Evolutionary conservation across 2,113 vertebrate genomes (phyloP).

Genomic region (Sinocyclocheilus grahami): DNA sequence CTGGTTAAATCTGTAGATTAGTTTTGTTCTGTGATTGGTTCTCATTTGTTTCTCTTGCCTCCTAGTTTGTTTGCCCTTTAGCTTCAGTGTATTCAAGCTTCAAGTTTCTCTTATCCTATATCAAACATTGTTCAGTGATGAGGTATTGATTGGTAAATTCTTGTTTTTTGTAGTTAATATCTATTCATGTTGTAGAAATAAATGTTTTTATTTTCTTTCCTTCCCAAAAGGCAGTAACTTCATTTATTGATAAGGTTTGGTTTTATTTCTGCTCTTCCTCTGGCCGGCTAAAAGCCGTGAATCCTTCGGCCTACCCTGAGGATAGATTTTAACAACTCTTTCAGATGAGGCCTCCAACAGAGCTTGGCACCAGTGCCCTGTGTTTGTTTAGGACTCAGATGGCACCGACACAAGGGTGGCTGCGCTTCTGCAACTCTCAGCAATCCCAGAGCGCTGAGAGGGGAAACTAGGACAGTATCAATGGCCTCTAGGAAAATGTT

Average conservation of each 20-base stretch:
- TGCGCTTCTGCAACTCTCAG: conserved; percentile 47
- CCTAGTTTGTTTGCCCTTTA: background rate
- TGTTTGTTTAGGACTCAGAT: conserved; percentile 56
- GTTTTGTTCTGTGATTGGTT: background rate
- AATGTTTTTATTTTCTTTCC: background rate
- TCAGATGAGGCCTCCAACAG: conserved; percentile 50
- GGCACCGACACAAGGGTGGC: conserved; percentile 39
- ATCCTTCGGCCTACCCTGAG: conserved; percentile 58
- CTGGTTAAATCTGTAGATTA: background rate
- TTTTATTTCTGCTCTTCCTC: conserved; percentile 63
- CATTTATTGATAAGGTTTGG: conserved; percentile 71
- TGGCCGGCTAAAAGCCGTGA: conserved; percentile 42
- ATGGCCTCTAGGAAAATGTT: conserved; percentile 40
- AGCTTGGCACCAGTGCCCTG: conserved; percentile 52
- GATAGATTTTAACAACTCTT: conserved; percentile 63
- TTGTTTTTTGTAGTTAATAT: background rate
- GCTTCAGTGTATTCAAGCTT: background rate
- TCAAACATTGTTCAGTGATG: no score
- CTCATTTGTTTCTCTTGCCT: background rate
- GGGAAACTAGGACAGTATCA: conserved; percentile 54
- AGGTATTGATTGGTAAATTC: background rate
- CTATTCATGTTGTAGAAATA: background rate
- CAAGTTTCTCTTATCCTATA: background rate
- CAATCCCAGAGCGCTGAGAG: conserved; percentile 37
- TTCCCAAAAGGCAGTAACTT: conserved; percentile 48